Percentiles rank a stretch among this genome's conserved stretches.
phyloP scores from a whole-genome alignment of 2,797 vertebrate genomes.

The Helostoma temminkii region DNA sequence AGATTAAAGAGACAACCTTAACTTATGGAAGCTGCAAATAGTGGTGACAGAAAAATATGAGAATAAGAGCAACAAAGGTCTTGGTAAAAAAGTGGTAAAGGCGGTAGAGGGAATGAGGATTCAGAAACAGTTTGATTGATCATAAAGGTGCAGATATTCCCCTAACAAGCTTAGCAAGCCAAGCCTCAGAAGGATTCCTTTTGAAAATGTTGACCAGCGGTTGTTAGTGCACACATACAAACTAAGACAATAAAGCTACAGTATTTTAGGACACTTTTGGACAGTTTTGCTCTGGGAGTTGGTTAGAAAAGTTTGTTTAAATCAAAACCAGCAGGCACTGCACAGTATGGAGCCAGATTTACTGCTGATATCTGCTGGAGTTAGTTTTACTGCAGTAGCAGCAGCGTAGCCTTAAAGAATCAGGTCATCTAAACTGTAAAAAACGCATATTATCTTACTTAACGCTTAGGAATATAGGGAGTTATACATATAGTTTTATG shows the following conservation, averaged over 20 bases:
- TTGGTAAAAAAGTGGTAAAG: slow-evolving; percentile 16
- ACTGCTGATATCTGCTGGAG: slow-evolving; percentile 25
- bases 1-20: slow-evolving; percentile 64
- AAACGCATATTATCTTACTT: neutral
- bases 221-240: slow-evolving; percentile 26
- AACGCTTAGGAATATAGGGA: too few relatives aligned
- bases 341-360: slow-evolving; percentile 26
- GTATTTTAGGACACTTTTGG: slow-evolving; percentile 5
- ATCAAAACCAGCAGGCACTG: slow-evolving; percentile 34
- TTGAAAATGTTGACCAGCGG: slow-evolving; percentile 50
- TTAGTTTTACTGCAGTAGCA: slow-evolving; percentile 22
- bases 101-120: slow-evolving; percentile 29
- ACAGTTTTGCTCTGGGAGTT: slow-evolving; percentile 16
- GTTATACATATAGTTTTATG: too few relatives aligned
- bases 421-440: neutral
- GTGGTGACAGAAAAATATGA: slow-evolving; percentile 43
- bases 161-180: slow-evolving; percentile 57
- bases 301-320: slow-evolving; percentile 32
- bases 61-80: slow-evolving; percentile 25
- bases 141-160: slow-evolving; percentile 57
- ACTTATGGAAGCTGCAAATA: slow-evolving; percentile 52
- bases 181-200: slow-evolving; percentile 38
- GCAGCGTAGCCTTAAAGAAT: slow-evolving; percentile 10
- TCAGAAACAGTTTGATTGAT: slow-evolving; percentile 52
- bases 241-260: slow-evolving; percentile 10